Conservation (phyloP, 2,797 vertebrate genomes). For the Rachycentron canadum region DNA sequence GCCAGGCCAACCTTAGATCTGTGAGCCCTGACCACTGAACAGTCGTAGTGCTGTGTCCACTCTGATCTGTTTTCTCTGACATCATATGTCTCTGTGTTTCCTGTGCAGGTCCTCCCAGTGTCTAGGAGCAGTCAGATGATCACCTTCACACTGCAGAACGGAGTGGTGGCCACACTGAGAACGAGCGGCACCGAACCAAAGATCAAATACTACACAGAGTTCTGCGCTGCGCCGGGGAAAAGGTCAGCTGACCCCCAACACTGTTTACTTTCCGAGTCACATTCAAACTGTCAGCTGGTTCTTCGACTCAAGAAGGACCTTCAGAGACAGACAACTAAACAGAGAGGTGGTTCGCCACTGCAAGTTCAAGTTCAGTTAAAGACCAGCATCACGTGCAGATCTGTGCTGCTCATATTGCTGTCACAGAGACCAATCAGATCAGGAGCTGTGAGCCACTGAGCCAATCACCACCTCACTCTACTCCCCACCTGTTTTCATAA, state of each 20-base stretch:
- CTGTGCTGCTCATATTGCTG: no score
- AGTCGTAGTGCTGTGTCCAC: background rate
- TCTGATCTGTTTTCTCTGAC: background rate
- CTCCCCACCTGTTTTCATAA: no score
- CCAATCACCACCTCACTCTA: no score
- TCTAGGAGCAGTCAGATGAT: slow-evolving; percentile 95
- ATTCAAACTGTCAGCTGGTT: no score
- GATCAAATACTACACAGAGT: slow-evolving; percentile 96
- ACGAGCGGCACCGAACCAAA: slow-evolving; percentile 98
- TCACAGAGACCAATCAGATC: no score
- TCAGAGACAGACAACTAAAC: no score
- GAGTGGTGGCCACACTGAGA: slow-evolving; percentile 92
- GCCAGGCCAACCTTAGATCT: slow-evolving; percentile 85
- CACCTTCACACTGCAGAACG: slow-evolving; percentile 93
- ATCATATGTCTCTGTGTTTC: background rate
- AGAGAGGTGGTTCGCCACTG: no score
- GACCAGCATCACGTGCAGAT: no score
- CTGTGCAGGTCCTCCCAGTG: slow-evolving; percentile 89
- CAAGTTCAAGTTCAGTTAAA: no score
- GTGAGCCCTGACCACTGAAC: slow-evolving; percentile 76
- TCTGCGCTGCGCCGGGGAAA: slow-evolving; percentile 88
- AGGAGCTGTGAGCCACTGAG: no score
- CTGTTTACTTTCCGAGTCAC: background rate
- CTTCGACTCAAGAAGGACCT: no score
- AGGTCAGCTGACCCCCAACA: slow-evolving; percentile 83